Conservation (phyloP, 2,888 invertebrate species). For the Meteorus colon region DNA sequence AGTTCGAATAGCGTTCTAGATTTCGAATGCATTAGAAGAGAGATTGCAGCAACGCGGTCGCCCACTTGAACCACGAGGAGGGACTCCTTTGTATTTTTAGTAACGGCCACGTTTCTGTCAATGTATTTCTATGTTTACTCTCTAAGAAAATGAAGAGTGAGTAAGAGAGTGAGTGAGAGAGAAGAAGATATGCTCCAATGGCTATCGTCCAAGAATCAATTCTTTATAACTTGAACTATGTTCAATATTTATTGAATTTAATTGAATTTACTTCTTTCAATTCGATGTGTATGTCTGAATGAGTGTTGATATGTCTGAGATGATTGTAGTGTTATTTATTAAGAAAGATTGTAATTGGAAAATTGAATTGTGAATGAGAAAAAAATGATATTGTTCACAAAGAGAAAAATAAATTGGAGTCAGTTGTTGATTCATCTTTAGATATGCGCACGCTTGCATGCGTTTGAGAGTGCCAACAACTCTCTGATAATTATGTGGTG, state of each 20-base stretch:
- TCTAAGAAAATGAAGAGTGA: conserved; percentile 1
- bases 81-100: conserved; percentile 64
- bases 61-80: conserved; percentile 61
- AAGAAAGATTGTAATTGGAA: background rate
- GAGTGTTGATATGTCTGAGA: background rate
- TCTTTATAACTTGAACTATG: conserved; percentile 15
- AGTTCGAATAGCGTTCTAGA: conserved; percentile 46
- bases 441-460: conserved; percentile 37
- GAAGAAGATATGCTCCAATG: conserved; percentile 5
- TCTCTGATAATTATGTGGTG: conserved; percentile 6
- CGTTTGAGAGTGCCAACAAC: conserved; percentile 43
- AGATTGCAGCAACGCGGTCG: conserved; percentile 56
- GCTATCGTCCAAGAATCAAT: conserved; percentile 41
- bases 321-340: no score
- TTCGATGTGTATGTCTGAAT: conserved; percentile 7
- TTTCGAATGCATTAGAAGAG: conserved; percentile 44
- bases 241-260: conserved; percentile 17
- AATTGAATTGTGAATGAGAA: background rate
- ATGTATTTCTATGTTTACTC: conserved; percentile 44
- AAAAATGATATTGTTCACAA: background rate
- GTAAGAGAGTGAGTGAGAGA: background rate
- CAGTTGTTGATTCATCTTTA: conserved; percentile 26
- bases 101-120: conserved; percentile 57
- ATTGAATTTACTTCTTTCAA: conserved; percentile 10
- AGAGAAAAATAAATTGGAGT: conserved; percentile 18